Conservation (phyloP, 2,113 vertebrate genomes). For the Gadus chalcogrammus region DNA sequence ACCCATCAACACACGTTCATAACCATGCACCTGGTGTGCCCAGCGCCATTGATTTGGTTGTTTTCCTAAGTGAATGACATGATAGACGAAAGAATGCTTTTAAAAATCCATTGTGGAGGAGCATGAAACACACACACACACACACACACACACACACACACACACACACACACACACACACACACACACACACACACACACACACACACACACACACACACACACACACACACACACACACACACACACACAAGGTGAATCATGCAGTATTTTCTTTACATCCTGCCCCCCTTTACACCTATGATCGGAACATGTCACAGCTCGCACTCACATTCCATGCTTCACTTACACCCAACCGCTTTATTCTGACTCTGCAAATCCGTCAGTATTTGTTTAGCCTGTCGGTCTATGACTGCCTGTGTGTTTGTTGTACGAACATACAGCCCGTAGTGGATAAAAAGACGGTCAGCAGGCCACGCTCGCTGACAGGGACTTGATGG, state of each 20-base stretch:
- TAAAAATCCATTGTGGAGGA: too few relatives aligned
- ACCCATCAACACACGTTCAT: slow-evolving; percentile 8
- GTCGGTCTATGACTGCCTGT: too few relatives aligned
- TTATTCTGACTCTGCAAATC: slow-evolving; percentile 25
- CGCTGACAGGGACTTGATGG: too few relatives aligned
- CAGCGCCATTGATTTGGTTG: not conserved
- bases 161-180: not conserved
- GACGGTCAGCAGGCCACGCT: too few relatives aligned
- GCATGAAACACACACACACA: not conserved
- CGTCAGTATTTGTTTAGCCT: too few relatives aligned
- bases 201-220: slow-evolving; percentile 2
- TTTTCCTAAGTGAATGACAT: not conserved
- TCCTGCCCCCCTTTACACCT: not conserved
- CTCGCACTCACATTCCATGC: slow-evolving; percentile 44
- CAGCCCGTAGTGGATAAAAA: too few relatives aligned
- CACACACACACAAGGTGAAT: not conserved
- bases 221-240: not conserved
- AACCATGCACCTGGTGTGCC: slow-evolving; percentile 28
- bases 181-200: slow-evolving; percentile 3
- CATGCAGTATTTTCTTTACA: too few relatives aligned
- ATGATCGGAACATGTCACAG: slow-evolving; percentile 34
- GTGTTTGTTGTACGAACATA: too few relatives aligned
- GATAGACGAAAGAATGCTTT: not conserved
- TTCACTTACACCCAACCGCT: slow-evolving; percentile 33
- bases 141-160: not conserved